Evolutionary conservation across 2,888 invertebrate genomes (phyloP), one percentile per base, ranked within the genome.

Genomic region (Anaspis maculata): DNA sequence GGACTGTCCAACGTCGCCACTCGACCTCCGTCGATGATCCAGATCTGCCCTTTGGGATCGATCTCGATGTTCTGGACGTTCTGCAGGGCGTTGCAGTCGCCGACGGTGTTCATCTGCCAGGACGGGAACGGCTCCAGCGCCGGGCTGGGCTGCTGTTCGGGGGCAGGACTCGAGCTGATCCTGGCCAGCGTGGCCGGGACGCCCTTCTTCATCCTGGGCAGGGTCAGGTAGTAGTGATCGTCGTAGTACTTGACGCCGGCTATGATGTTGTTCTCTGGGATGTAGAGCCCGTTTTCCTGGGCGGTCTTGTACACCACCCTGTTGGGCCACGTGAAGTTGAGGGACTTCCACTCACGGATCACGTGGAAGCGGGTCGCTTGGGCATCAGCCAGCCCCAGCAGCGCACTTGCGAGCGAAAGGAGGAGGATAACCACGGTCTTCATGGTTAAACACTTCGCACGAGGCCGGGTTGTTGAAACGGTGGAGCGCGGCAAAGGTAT

Each of bases 61-160:
- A 84, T 76, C 56, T 84, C 83, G 44, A 84, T 67, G 47, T 79
- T 79, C 59, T 83, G 83, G 13, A 84, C 82, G 52, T 78, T 80
- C 57, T 85, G 84, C 38, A 86, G 66, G 60, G 84, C 84, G 52
- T 66, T 61, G 60, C 84, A 84, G 52, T 83, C 74, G 1, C 77
- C 79, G 26, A 77, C 40, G 11, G 64, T 61, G 54, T 84, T 83
- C 67, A 75, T 73, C 13, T 68, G 71, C 83, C 83, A 84, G 42
- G 70, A 77, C 38, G 84, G 84, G 59, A 76, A 85, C 2, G 84
- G 79, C 32, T 71, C 70, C 26, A 84, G 59, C 24, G 68, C 64
- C 11, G 77, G 77, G 31, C 73, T 66, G n/a, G 74, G 72, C 13
- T 60, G 52, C 45, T 67, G 69, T 13, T 21, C 13, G 2, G 3